These are phyloP conservation scores for Timema cristinae DNA, from an alignment of 2,888 invertebrate genomes.

Conservation along the genomic window DNA sequence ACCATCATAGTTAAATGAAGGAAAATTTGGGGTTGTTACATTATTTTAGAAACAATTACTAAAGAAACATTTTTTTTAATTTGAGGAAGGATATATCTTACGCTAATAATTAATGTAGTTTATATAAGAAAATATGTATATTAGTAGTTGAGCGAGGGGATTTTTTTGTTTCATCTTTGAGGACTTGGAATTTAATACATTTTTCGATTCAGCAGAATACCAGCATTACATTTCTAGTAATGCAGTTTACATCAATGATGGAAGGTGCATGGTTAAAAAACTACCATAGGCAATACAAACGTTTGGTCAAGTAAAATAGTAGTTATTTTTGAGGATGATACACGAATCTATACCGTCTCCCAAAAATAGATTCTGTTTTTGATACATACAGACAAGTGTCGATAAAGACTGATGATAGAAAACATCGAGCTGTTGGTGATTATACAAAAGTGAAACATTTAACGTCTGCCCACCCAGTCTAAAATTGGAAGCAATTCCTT, in stretches of 20 bases:
- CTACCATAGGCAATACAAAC: background rate
- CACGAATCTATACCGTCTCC: background rate
- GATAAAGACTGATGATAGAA: background rate
- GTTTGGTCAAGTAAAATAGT: background rate
- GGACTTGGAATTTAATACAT: no score
- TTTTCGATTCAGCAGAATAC: no score
- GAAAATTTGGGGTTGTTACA: no score
- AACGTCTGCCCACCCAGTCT: background rate
- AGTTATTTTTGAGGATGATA: background rate
- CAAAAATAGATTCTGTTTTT: background rate
- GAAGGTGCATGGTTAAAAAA: background rate
- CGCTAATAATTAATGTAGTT: no score
- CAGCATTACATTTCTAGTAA: no score
- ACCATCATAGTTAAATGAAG: no score
- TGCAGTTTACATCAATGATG: background rate
- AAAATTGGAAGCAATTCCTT: background rate
- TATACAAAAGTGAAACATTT: background rate
- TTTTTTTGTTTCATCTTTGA: no score
- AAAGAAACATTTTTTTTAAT: no score
- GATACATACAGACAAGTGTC: slow-evolving; percentile 6
- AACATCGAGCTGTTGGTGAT: background rate
- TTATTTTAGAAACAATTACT: no score
- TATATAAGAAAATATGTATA: no score
- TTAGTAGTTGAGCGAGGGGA: no score
- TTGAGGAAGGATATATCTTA: no score